Evolutionary conservation across 2,113 vertebrate genomes (phyloP).

Genomic region (Aphelocoma coerulescens): DNA sequence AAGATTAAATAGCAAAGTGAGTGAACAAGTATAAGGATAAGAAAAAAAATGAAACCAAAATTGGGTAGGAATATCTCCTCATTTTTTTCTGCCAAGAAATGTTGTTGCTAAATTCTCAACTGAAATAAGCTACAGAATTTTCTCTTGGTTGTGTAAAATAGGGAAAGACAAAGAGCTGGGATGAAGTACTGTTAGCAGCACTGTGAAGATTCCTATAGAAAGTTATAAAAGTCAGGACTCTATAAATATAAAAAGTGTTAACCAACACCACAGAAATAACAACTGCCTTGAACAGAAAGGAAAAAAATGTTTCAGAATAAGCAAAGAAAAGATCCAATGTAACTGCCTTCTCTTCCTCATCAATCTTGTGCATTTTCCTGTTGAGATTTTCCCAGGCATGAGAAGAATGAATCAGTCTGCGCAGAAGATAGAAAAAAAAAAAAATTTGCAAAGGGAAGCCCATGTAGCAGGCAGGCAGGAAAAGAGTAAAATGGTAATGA

Average conservation of each 20-base stretch:
- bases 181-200: not conserved
- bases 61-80: not conserved
- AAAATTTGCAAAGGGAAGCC: constrained; percentile 30
- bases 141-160: not conserved
- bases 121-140: not conserved
- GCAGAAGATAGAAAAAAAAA: not conserved
- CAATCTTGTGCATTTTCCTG: not conserved
- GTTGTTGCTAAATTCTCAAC: not conserved
- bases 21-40: constrained; percentile 44
- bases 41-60: constrained; percentile 40
- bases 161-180: not conserved
- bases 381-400: not conserved
- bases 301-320: not conserved
- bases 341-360: not conserved
- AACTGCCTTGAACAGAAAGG: not conserved
- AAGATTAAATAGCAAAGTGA: constrained; percentile 75
- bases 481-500: constrained; percentile 41
- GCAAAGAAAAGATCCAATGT: not conserved
- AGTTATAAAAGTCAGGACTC: not conserved
- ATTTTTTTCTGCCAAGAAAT: not conserved
- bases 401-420: not conserved
- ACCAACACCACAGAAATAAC: not conserved
- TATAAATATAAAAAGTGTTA: not conserved
- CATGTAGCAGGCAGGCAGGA: constrained; percentile 44
- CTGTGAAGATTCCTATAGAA: not conserved